Evolutionary conservation across 1,140 invertebrate genomes (phyloP).

Genomic region (Drosophila athabasca): DNA sequence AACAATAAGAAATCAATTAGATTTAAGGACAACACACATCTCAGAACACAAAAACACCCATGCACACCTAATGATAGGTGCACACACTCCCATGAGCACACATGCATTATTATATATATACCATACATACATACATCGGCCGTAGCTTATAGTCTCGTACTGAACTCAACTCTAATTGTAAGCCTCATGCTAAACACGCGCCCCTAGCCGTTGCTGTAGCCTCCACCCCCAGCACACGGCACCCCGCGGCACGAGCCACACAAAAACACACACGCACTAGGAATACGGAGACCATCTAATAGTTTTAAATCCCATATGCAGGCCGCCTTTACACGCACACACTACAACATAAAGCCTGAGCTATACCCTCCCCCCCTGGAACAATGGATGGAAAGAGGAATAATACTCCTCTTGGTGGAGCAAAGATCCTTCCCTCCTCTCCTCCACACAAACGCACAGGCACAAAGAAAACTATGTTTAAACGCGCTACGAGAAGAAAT

Average conservation of each 20-base stretch:
- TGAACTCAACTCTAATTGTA: constrained; percentile 73
- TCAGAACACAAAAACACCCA: constrained; percentile 11
- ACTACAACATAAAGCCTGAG: no score
- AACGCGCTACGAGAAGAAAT: constrained; percentile 22
- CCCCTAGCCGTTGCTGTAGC: background rate
- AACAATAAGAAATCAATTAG: constrained; percentile 36
- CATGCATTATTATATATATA: constrained; percentile 7
- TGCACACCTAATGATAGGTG: constrained; percentile 35
- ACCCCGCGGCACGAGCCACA: background rate
- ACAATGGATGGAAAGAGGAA: no score
- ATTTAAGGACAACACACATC: constrained; percentile 37
- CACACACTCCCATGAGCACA: constrained; percentile 21
- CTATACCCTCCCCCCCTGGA: no score
- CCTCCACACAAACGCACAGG: background rate
- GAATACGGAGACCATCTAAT: background rate
- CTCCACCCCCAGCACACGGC: background rate
- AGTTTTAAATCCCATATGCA: no score
- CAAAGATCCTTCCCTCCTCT: no score
- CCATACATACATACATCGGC: constrained; percentile 42
- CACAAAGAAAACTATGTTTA: constrained; percentile 13
- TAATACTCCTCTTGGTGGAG: no score
- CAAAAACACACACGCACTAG: constrained; percentile 24
- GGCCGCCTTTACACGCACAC: no score
- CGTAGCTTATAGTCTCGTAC: constrained; percentile 70
- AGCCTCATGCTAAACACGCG: constrained; percentile 44